Evolutionary conservation across 2,113 vertebrate genomes (phyloP).

Genomic region (Pipa parva): DNA sequence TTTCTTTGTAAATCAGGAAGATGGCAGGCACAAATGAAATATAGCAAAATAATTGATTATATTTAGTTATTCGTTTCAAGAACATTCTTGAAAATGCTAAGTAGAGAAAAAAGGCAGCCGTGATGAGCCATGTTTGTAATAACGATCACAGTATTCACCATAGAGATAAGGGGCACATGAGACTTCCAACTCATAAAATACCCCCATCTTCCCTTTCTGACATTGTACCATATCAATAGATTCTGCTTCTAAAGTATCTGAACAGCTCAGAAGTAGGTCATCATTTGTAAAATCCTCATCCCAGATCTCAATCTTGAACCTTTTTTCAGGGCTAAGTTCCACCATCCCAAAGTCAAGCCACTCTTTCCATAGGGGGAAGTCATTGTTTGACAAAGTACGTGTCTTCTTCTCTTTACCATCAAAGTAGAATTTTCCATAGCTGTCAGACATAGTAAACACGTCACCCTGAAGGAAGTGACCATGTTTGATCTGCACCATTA

Average conservation of each 20-base stretch:
- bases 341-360: constrained; percentile 53
- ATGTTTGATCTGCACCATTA: constrained; percentile 55
- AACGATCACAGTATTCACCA: constrained; percentile 53
- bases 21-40: too few relatives aligned
- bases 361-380: constrained; percentile 64
- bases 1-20: too few relatives aligned
- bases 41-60: too few relatives aligned
- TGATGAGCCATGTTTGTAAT: constrained; percentile 54
- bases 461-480: constrained; percentile 66
- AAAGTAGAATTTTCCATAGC: constrained; percentile 66
- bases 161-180: constrained; percentile 66
- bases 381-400: constrained; percentile 52
- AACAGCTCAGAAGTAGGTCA: constrained; percentile 67
- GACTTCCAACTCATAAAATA: too few relatives aligned
- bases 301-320: constrained; percentile 73
- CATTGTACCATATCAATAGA: too few relatives aligned
- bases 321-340: constrained; percentile 24
- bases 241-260: too few relatives aligned
- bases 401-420: constrained; percentile 37
- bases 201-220: too few relatives aligned
- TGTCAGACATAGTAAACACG: constrained; percentile 53
- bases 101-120: too few relatives aligned
- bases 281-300: constrained; percentile 67
- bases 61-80: too few relatives aligned
- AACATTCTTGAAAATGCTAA: too few relatives aligned